Percentiles rank a stretch among this genome's conserved stretches.
phyloP scores from a whole-genome alignment of 1,140 invertebrate genomes.

The Rhizoglyphus robini region DNA sequence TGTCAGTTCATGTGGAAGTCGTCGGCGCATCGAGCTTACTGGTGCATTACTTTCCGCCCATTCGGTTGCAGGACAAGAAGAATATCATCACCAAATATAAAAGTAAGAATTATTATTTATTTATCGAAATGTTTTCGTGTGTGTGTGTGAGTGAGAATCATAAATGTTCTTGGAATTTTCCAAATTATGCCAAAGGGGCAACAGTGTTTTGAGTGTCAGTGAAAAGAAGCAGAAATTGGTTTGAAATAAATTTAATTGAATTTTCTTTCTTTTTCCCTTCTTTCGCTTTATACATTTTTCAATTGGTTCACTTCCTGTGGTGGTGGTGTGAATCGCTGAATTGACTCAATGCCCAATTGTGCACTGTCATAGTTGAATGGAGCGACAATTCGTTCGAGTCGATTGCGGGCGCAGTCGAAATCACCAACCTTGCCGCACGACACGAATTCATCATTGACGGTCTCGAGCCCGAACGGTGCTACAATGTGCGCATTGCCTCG shows the following conservation, averaged over 20 bases:
- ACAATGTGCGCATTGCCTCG: conserved; percentile 64
- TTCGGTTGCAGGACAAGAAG: conserved; percentile 42
- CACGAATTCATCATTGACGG: conserved; percentile 42
- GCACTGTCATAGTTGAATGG: conserved; percentile 52
- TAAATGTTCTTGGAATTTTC: too few species aligned
- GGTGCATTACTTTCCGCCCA: conserved; percentile 55
- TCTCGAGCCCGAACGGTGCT: conserved; percentile 61
- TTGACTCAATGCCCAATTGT: conserved; percentile 4
- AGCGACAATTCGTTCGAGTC: conserved; percentile 62
- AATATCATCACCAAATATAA: conserved; percentile 76
- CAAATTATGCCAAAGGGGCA: too few species aligned
- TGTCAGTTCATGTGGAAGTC: conserved; percentile 61
- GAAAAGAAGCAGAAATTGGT: too few species aligned
- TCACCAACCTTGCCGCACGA: conserved; percentile 46
- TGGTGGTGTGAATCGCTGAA: conserved; percentile 7
- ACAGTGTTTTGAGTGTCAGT: too few species aligned
- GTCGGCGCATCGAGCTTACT: conserved; percentile 59
- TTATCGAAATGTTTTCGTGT: background rate
- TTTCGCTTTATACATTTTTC: background rate
- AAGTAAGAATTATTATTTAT: conserved; percentile 40
- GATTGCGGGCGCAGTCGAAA: conserved; percentile 54
- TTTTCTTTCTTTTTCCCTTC: background rate
- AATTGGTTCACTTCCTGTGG: too few species aligned
- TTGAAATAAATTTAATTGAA: too few species aligned
- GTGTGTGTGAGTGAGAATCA: too few species aligned